These are phyloP conservation scores for Calidris pugnax DNA, from an alignment of 2,113 vertebrate genomes.

Conservation along the genomic window DNA sequence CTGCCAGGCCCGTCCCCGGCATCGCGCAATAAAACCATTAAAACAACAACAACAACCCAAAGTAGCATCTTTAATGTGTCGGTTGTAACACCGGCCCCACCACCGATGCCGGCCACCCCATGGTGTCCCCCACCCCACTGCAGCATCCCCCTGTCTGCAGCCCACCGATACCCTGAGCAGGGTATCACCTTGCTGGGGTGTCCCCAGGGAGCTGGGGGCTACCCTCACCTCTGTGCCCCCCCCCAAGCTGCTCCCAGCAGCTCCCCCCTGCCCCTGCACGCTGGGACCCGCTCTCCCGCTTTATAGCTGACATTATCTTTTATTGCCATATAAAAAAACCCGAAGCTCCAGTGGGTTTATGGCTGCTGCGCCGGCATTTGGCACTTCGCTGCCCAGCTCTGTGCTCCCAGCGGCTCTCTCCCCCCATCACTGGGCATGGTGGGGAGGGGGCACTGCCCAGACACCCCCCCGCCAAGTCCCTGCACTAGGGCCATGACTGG, in stretches of 20 bases:
- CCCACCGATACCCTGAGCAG: rapidly evolving
- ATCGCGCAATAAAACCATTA: conserved; percentile 18
- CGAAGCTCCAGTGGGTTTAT: conserved; percentile 39
- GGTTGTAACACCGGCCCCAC: rapidly evolving
- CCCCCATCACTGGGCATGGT: not conserved
- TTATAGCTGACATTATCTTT: conserved; percentile 59
- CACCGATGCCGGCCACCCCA: rapidly evolving
- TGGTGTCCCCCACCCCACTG: rapidly evolving
- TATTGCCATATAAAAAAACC: conserved; percentile 1
- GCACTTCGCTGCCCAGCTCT: not conserved
- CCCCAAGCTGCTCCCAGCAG: not conserved
- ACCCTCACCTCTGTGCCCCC: not conserved
- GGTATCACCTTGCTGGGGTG: not conserved
- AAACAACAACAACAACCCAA: not conserved
- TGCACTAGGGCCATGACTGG: rapidly evolving
- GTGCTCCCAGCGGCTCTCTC: not conserved
- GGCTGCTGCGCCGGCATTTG: not conserved
- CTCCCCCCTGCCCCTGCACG: not conserved
- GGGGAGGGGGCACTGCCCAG: not conserved
- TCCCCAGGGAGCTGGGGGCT: not conserved
- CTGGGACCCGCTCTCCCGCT: not conserved
- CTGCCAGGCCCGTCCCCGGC: conserved; percentile 22
- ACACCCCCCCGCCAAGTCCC: not conserved
- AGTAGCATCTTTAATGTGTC: not conserved
- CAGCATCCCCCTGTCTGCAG: not conserved